A percentile compares a stretch with the other conserved stretches of the same genome.
phyloP scores from a whole-genome alignment of 2,797 vertebrate genomes.

The Psittacula echo region DNA sequence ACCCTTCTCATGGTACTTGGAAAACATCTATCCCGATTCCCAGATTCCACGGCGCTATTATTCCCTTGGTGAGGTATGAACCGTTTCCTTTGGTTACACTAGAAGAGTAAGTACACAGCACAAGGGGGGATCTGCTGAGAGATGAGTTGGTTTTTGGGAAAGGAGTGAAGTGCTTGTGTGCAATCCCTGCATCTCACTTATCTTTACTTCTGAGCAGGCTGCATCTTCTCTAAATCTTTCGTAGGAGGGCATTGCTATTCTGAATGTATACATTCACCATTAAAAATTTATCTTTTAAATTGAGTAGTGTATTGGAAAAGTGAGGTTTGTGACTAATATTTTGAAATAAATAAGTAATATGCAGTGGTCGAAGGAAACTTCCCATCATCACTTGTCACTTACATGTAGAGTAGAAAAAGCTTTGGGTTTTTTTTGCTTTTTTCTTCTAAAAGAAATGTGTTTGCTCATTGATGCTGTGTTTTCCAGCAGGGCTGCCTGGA shows the following conservation, averaged over 20 bases:
- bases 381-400: not conserved
- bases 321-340: not conserved
- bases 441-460: not conserved
- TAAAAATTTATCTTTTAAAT: not conserved
- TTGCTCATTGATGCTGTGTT: not conserved
- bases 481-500: not conserved
- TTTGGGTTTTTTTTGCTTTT: rapidly evolving
- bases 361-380: not conserved
- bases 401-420: not conserved
- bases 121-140: not conserved
- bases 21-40: conserved; percentile 96
- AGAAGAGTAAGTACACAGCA: not conserved
- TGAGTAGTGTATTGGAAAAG: not conserved
- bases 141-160: not conserved
- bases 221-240: not conserved
- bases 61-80: conserved; percentile 96
- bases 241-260: rapidly evolving
- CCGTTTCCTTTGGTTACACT: conserved; percentile 46
- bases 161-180: not conserved
- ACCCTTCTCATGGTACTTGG: conserved; percentile 98
- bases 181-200: not conserved
- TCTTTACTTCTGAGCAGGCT: not conserved
- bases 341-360: not conserved
- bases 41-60: conserved; percentile 98
- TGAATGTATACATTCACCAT: rapidly evolving